These are phyloP conservation scores for Anoplophora glabripennis DNA, from an alignment of 1,140 invertebrate genomes.

Conservation along the genomic window DNA sequence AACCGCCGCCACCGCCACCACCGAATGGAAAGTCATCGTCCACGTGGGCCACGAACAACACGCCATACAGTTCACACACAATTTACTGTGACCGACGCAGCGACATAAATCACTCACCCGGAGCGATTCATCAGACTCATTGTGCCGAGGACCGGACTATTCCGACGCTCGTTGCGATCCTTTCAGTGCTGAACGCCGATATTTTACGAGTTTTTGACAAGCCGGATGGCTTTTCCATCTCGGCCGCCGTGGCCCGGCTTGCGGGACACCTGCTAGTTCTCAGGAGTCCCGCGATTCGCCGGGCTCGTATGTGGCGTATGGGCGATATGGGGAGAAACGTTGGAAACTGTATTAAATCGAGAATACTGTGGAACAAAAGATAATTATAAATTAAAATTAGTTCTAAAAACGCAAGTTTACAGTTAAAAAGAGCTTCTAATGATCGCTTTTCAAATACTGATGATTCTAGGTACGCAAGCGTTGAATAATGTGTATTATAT, in stretches of 20 bases:
- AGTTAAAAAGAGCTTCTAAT: no score
- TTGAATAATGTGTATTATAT: no score
- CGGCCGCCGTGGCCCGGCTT: no score
- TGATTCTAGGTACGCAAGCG: no score
- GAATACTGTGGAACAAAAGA: no score
- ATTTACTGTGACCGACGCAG: conserved; percentile 35
- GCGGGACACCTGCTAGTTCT: conserved; percentile 4
- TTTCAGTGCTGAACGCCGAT: conserved; percentile 38
- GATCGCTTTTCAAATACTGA: no score
- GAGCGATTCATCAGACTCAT: conserved; percentile 43
- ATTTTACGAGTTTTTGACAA: conserved; percentile 46
- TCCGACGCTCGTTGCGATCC: conserved; percentile 21
- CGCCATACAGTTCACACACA: conserved; percentile 36
- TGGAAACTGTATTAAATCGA: no score
- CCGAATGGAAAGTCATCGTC: not conserved
- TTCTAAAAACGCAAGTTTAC: no score
- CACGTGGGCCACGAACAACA: conserved; percentile 1
- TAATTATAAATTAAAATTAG: no score
- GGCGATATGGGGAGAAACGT: no score
- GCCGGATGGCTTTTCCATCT: conserved; percentile 41
- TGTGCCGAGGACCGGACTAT: conserved; percentile 25
- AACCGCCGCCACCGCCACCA: no score
- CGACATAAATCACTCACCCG: conserved; percentile 44
- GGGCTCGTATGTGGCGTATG: no score
- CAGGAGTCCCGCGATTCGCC: not conserved